Percentiles rank a stretch among this genome's conserved stretches.
phyloP scores from a whole-genome alignment of 2,888 invertebrate species.

The Platerodrilus igneus region DNA sequence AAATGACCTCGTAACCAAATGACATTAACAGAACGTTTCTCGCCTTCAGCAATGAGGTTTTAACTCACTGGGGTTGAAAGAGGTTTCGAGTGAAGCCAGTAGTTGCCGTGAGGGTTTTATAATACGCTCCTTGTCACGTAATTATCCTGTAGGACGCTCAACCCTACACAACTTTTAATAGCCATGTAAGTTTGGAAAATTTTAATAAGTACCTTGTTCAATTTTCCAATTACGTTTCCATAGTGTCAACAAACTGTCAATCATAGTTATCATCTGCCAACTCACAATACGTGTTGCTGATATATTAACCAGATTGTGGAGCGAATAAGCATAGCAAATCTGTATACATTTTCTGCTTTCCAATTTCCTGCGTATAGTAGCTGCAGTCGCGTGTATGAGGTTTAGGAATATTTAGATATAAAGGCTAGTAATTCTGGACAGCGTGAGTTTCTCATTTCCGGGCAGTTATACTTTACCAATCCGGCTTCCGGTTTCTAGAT shows the following conservation, averaged over 20 bases:
- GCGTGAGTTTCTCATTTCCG: conserved; percentile 42
- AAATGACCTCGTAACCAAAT: conserved; percentile 40
- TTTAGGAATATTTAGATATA: conserved; percentile 31
- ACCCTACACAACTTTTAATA: too few relatives aligned
- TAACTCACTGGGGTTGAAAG: conserved; percentile 26
- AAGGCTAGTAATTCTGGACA: conserved; percentile 34
- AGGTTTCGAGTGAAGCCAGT: conserved; percentile 12
- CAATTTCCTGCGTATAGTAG: conserved; percentile 42
- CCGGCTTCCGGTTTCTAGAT: conserved; percentile 29
- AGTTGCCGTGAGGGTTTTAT: conserved; percentile 25
- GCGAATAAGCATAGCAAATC: conserved; percentile 14
- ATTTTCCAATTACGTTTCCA: too few relatives aligned
- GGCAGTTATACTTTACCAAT: conserved; percentile 38
- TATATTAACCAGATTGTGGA: neutral
- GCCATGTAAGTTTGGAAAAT: too few relatives aligned
- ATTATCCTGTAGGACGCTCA: conserved; percentile 31
- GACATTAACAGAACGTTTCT: conserved; percentile 41
- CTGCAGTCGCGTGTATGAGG: conserved; percentile 30
- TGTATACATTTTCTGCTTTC: conserved; percentile 41
- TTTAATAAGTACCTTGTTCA: conserved; percentile 30
- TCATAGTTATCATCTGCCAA: conserved; percentile 4
- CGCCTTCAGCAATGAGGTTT: conserved; percentile 31
- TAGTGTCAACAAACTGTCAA: conserved; percentile 9
- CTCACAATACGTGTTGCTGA: neutral
- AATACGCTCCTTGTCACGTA: conserved; percentile 31